Conservation (phyloP, 92 coral and sea anemone species). For the Siderastrea radians region DNA sequence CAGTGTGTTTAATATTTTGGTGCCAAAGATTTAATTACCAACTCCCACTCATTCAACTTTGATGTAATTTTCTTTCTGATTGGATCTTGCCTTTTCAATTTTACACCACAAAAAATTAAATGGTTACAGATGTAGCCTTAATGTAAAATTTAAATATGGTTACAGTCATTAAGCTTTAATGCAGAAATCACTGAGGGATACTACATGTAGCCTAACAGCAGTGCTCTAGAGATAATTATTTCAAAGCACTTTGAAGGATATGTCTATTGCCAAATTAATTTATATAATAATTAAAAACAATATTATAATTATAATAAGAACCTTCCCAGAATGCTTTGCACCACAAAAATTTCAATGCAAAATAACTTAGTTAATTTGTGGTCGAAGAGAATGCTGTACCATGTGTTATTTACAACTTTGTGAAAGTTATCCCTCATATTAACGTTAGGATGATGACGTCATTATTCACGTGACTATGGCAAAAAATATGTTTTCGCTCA, state of each 20-base stretch:
- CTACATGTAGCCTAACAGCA: conserved; percentile 3
- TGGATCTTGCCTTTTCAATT: conserved; percentile 14
- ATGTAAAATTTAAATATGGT: neutral
- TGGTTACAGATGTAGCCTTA: too few species aligned
- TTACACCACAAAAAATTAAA: conserved; percentile 24
- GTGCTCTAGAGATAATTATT: conserved; percentile 19
- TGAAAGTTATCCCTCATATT: too few species aligned
- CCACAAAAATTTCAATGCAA: too few species aligned
- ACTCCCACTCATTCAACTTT: conserved; percentile 29
- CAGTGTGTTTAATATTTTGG: conserved; percentile 14
- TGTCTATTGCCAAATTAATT: conserved; percentile 26
- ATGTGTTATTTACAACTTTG: too few species aligned
- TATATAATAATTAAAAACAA: too few species aligned
- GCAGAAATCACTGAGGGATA: conserved; percentile 14
- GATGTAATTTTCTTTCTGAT: neutral
- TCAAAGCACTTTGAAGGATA: conserved; percentile 26
- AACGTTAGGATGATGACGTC: too few species aligned
- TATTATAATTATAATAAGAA: too few species aligned
- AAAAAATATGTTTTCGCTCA: too few species aligned
- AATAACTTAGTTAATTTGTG: too few species aligned
- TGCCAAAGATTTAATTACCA: conserved; percentile 20
- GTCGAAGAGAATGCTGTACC: too few species aligned
- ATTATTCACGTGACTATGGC: too few species aligned
- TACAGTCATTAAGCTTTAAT: conserved; percentile 1
- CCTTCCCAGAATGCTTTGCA: too few species aligned